Evolutionary conservation across 2,888 invertebrate species (phyloP).

Genomic region (Apantesis nais): DNA sequence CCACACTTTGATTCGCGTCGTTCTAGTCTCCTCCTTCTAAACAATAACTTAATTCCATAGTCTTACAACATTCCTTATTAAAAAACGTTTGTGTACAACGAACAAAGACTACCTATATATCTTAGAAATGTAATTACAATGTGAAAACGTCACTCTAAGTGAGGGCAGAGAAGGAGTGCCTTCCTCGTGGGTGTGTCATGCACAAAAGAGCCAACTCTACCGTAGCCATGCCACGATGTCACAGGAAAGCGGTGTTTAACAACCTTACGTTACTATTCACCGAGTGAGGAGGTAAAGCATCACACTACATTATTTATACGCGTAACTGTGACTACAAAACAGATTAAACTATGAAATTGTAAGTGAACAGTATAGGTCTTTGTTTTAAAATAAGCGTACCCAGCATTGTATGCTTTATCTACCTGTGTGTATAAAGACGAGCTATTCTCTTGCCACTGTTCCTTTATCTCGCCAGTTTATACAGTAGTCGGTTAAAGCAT

Average conservation of each 20-base stretch:
- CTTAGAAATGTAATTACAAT: too few relatives aligned
- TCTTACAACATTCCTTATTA: neutral
- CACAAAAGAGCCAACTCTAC: too few relatives aligned
- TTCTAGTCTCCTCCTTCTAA: too few relatives aligned
- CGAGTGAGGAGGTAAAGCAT: neutral
- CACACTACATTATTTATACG: neutral
- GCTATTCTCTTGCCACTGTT: neutral
- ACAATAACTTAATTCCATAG: too few relatives aligned
- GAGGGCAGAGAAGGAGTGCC: neutral
- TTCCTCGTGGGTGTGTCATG: neutral
- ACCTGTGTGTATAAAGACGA: neutral
- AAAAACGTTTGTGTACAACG: neutral
- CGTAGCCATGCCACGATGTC: too few relatives aligned
- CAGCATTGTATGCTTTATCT: neutral
- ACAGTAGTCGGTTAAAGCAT: slow-evolving; percentile 3
- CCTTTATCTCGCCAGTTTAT: neutral
- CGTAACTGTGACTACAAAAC: neutral
- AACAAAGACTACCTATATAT: neutral
- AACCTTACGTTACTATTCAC: neutral
- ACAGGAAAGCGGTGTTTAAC: too few relatives aligned
- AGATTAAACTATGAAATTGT: neutral
- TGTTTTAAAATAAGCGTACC: neutral
- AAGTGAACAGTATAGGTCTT: neutral
- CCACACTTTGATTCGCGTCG: too few relatives aligned
- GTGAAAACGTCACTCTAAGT: neutral